Evolutionary conservation across 2,888 invertebrate species (phyloP), one percentile per base, ranked within the genome.

Genomic region (Coleophora deauratella): DNA sequence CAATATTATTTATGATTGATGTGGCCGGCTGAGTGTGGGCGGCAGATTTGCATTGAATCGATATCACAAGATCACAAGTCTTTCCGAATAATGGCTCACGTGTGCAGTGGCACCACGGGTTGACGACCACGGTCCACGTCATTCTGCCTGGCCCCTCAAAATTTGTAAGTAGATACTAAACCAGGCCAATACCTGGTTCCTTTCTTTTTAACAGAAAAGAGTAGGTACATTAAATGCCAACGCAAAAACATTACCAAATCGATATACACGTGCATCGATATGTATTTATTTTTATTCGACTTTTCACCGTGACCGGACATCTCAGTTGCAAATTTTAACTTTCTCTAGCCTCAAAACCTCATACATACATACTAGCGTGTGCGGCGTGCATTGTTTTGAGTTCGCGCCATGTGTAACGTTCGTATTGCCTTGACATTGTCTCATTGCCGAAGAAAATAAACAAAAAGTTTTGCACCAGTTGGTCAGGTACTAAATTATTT

Each of bases 331-430:
- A 74, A 76, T 73, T 72, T 75, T 72, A 68, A 80, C 84, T 85
- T 85, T 85, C 82, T 85, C 81, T 82, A 82, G 78, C 82, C 85
- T 78, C 79, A 66, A 72, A 81, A 85, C 84, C 82, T 73, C 79
- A 71, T 74, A n/a, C n/a, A n/a, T n/a, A n/a, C n/a, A n/a, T n/a
- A 86, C 64, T 52, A 52, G 58, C 58, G 58, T 58, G 59, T 61
- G 65, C 64, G 72, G 55, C 61, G 57, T 52, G 66, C 75, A 78
- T 81, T 82, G 79, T 81, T 76, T 76, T 66, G 58, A 66, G 60
- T 60, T 59, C 61, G 59, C 62, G 52, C 63, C 57, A 61, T 58
- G 58, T 21, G 56, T 61, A 65, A 67, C 51, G 43, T 46, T 50
- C 48, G 45, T 45, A 33, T 40, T 41, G 10, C n/a, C 32, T 11